phyloP scores from a whole-genome alignment of 92 coral and sea anemone species.

The Desmophyllum pertusum region DNA sequence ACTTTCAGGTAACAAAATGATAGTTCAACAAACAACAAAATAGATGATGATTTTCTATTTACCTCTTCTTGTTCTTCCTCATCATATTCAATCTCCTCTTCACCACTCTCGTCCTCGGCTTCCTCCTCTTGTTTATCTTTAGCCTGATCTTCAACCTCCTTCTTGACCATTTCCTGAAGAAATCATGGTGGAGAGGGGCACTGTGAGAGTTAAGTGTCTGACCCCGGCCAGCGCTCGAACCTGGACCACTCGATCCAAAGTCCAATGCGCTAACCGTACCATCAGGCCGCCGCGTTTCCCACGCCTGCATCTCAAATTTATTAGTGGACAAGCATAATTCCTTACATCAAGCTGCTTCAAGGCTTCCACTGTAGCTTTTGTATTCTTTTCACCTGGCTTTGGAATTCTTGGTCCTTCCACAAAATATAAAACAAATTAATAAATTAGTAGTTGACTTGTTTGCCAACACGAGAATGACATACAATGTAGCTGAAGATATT shows the following conservation, averaged over 20 bases:
- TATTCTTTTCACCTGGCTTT: constrained; percentile 24
- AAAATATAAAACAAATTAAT: neutral
- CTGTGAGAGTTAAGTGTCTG: no score
- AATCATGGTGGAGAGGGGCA: no score
- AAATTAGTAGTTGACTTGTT: neutral
- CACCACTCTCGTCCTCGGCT: constrained; percentile 61
- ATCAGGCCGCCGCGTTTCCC: no score
- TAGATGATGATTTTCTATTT: neutral
- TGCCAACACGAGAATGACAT: neutral
- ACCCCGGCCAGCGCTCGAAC: no score
- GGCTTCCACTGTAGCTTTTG: constrained; percentile 7
- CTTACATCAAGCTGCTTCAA: constrained; percentile 57
- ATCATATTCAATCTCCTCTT: constrained; percentile 86
- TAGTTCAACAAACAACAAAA: no score
- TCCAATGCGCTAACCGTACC: no score
- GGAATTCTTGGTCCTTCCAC: constrained; percentile 37
- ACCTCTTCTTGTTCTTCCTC: constrained; percentile 99
- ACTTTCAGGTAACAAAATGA: no score
- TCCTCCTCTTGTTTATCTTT: constrained; percentile 60
- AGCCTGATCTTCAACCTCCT: constrained; percentile 53
- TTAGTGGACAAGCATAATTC: no score
- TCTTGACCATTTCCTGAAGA: constrained; percentile 68
- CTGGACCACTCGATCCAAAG: no score
- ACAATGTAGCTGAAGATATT: no score
- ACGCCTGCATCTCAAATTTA: no score